These are phyloP conservation scores for Sabatieria punctata DNA, from an alignment of 2,888 invertebrate species.

Conservation along the genomic window DNA sequence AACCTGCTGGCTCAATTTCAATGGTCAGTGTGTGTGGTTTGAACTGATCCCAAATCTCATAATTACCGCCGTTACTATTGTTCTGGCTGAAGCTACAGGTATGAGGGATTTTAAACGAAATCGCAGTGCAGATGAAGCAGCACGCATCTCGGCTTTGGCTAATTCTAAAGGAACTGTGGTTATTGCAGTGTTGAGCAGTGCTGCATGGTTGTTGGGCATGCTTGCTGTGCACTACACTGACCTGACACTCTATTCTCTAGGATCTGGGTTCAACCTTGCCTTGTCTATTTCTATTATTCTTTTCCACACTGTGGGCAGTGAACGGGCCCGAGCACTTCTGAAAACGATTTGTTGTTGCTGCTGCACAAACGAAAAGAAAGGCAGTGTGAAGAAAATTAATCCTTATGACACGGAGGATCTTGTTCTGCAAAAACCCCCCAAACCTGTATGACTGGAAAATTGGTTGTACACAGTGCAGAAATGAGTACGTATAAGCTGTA, in stretches of 20 bases:
- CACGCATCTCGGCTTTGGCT: background rate
- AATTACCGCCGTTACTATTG: background rate
- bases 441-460: no score
- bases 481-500: no score
- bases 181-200: background rate
- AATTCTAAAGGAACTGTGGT: background rate
- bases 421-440: no score
- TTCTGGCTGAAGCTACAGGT: background rate
- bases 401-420: no score
- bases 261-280: background rate
- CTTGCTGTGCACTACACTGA: background rate
- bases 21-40: background rate
- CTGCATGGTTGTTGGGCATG: slow-evolving; percentile 1
- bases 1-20: slow-evolving; percentile 6
- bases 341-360: slow-evolving; percentile 1
- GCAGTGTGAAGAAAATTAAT: no score
- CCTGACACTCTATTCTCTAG: slow-evolving; percentile 1
- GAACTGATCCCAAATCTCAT: background rate
- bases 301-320: slow-evolving; percentile 1
- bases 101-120: background rate
- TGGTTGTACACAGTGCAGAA: no score
- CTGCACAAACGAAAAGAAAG: background rate
- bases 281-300: background rate
- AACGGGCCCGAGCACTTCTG: background rate
- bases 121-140: background rate